phyloP scores from a whole-genome alignment of 2,888 invertebrate species.

The Quadroppia sp. region DNA sequence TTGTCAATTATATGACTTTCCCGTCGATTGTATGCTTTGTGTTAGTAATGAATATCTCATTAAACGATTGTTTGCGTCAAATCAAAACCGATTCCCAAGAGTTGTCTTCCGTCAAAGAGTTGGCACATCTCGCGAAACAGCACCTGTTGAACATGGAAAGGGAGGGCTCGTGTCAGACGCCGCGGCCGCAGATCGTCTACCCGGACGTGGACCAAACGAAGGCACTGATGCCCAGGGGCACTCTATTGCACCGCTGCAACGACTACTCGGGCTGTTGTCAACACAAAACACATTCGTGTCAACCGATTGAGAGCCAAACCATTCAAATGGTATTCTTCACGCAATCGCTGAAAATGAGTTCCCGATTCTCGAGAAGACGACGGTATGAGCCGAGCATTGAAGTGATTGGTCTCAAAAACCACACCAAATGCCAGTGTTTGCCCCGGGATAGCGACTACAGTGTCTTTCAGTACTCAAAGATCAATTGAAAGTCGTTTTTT shows the following conservation, averaged over 20 bases:
- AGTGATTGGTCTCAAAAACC: neutral
- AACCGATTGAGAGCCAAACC: neutral
- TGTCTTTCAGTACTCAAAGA: no score
- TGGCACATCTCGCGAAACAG: neutral
- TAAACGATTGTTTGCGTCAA: no score
- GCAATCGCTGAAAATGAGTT: neutral
- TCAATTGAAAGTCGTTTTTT: no score
- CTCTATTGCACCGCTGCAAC: conserved; percentile 7
- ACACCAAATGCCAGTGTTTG: conserved; percentile 20
- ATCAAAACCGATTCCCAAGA: no score
- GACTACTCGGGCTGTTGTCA: conserved; percentile 32
- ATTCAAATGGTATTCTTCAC: conserved; percentile 1
- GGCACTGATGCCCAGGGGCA: neutral
- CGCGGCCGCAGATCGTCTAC: neutral
- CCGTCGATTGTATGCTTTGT: no score
- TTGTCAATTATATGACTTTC: no score
- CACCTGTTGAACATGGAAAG: neutral
- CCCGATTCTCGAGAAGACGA: neutral
- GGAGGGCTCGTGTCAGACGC: neutral
- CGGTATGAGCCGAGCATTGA: neutral
- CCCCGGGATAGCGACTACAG: no score
- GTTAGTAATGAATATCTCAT: no score
- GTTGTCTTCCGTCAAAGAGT: no score
- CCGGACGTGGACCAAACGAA: neutral
- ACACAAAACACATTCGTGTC: conserved; percentile 28